These are phyloP conservation scores for Cinclus mexicanus DNA, from an alignment of 2,113 vertebrate species.

Conservation along the genomic window DNA sequence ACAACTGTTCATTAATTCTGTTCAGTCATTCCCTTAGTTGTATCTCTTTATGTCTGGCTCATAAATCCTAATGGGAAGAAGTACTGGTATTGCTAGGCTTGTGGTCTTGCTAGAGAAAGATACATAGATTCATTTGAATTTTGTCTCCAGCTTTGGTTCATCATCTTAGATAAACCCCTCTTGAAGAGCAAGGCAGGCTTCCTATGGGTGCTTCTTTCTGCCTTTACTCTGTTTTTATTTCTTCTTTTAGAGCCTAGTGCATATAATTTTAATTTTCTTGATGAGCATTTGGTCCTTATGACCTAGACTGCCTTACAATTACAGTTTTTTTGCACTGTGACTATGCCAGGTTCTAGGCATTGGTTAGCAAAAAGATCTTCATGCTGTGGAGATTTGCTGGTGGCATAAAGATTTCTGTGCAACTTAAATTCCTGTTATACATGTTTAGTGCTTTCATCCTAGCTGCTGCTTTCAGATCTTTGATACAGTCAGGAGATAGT, in stretches of 20 bases:
- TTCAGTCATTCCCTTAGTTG: neutral
- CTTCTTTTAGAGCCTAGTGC: neutral
- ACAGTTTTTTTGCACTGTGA: neutral
- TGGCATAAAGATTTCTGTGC: neutral
- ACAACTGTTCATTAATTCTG: neutral
- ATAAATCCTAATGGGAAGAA: neutral
- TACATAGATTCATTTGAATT: rapidly evolving
- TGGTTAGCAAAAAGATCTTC: neutral
- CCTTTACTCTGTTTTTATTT: neutral
- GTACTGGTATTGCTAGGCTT: neutral
- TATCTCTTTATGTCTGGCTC: neutral
- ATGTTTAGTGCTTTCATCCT: neutral
- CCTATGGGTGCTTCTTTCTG: neutral
- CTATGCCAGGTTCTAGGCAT: neutral
- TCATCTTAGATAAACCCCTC: neutral
- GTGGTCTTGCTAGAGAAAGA: neutral
- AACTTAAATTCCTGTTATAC: neutral
- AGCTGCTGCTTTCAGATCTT: neutral
- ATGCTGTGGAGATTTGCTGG: neutral
- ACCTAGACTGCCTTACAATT: neutral
- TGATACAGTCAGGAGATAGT: neutral
- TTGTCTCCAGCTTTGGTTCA: neutral
- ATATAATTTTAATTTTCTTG: neutral
- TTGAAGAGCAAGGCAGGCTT: neutral
- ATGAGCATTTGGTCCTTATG: neutral